Evolutionary conservation across 1,140 invertebrate species (phyloP).

Genomic region (Homalodisca vitripennis): DNA sequence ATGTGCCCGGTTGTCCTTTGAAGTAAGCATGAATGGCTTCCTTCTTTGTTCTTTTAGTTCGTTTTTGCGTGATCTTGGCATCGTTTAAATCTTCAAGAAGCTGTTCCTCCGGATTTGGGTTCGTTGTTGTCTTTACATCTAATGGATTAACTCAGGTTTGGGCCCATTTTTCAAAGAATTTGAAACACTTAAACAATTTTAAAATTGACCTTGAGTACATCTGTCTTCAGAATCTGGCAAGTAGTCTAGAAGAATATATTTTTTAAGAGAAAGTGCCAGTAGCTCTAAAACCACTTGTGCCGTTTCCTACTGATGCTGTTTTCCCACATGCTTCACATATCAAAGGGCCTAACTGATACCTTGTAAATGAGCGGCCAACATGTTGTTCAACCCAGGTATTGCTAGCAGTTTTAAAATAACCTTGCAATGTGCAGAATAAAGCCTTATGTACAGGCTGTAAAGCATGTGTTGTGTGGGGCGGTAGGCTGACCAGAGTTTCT

Average conservation of each 20-base stretch:
- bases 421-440: constrained; percentile 45
- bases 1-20: neutral
- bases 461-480: constrained; percentile 46
- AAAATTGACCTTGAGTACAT: neutral
- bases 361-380: constrained; percentile 34
- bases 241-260: constrained; percentile 28
- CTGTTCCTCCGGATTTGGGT: neutral
- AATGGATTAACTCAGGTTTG: neutral
- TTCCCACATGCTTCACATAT: constrained; percentile 37
- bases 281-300: constrained; percentile 34
- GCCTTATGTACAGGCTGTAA: constrained; percentile 46
- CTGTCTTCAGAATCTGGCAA: constrained; percentile 14
- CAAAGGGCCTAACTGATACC: constrained; percentile 37
- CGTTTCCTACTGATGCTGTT: constrained; percentile 36
- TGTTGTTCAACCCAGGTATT: constrained; percentile 32
- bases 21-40: neutral
- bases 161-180: neutral
- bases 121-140: neutral
- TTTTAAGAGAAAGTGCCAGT: constrained; percentile 40
- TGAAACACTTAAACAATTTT: neutral
- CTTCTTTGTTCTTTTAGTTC: too few relatives aligned
- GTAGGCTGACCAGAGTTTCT: constrained; percentile 46
- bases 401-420: constrained; percentile 31
- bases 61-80: neutral
- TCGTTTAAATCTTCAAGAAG: neutral